A percentile compares a stretch with the other conserved stretches of the same genome.
Conservation (phyloP, 2,797 vertebrate species). For the Pseudotriccus pelzelni region DNA sequence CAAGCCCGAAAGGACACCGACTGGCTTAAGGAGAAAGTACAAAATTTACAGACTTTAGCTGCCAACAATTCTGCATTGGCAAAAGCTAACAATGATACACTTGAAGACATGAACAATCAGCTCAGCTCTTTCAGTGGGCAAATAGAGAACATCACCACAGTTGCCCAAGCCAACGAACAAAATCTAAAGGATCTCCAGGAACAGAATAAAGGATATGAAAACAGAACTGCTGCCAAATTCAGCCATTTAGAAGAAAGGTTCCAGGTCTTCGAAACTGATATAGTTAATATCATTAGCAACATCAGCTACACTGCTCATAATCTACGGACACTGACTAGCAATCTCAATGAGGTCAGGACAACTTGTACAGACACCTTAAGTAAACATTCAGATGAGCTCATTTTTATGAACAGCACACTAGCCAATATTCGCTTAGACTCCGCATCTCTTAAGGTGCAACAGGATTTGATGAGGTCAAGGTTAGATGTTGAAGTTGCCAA, state of each 20-base stretch:
- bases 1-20: slow-evolving; percentile 87
- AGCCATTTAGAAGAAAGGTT: slow-evolving; percentile 85
- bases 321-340: slow-evolving; percentile 88
- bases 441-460: slow-evolving; percentile 83
- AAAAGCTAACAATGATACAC: slow-evolving; percentile 88
- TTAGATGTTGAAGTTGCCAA: slow-evolving; percentile 92
- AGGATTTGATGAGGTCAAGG: slow-evolving; percentile 87
- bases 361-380: slow-evolving; percentile 88
- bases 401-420: slow-evolving; percentile 85
- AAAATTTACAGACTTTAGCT: slow-evolving; percentile 85
- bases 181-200: slow-evolving; percentile 89
- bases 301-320: slow-evolving; percentile 93
- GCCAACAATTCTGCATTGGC: slow-evolving; percentile 85
- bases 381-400: slow-evolving; percentile 88
- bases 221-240: slow-evolving; percentile 84
- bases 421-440: slow-evolving; percentile 84
- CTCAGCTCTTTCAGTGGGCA: slow-evolving; percentile 83
- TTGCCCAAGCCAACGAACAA: slow-evolving; percentile 86
- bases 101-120: slow-evolving; percentile 90
- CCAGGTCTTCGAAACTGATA: slow-evolving; percentile 85
- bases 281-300: slow-evolving; percentile 90
- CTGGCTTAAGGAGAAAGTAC: slow-evolving; percentile 90
- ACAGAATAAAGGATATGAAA: slow-evolving; percentile 85
- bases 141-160: slow-evolving; percentile 88
- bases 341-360: slow-evolving; percentile 87